Evolutionary conservation across 2,113 vertebrate genomes (phyloP).

Genomic region (Notarius quadriscutis): DNA sequence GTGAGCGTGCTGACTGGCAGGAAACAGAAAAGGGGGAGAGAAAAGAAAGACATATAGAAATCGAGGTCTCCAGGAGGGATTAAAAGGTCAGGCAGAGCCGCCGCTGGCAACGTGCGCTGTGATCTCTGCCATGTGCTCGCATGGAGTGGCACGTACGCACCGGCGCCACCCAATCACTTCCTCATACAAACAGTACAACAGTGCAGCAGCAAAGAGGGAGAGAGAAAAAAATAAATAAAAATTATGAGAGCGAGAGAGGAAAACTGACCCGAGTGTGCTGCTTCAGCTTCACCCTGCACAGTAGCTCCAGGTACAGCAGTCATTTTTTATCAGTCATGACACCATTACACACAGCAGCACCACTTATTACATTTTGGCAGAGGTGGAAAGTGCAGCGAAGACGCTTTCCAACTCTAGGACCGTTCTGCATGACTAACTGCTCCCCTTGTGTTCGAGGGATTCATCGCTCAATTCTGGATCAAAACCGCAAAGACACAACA

Average conservation of each 20-base stretch:
- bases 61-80: constrained; percentile 59
- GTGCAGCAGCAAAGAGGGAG: background rate
- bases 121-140: constrained; percentile 55
- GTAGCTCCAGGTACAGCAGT: background rate
- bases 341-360: background rate
- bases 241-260: background rate
- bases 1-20: background rate
- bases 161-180: constrained; percentile 59
- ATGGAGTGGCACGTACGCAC: constrained; percentile 64
- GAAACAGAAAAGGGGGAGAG: background rate
- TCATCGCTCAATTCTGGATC: background rate
- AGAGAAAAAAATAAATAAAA: background rate
- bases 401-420: background rate
- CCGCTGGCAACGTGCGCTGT: constrained; percentile 61
- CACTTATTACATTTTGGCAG: constrained; percentile 16
- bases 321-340: background rate
- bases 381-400: background rate
- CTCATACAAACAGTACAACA: constrained; percentile 55
- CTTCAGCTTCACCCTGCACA: background rate
- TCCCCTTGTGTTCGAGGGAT: background rate
- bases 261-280: background rate
- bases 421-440: constrained; percentile 12
- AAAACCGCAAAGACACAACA: background rate
- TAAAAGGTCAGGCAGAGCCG: constrained; percentile 56
- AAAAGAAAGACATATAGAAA: constrained; percentile 40